phyloP scores from a whole-genome alignment of 1,140 invertebrate species.

The Notospermus geniculatus region DNA sequence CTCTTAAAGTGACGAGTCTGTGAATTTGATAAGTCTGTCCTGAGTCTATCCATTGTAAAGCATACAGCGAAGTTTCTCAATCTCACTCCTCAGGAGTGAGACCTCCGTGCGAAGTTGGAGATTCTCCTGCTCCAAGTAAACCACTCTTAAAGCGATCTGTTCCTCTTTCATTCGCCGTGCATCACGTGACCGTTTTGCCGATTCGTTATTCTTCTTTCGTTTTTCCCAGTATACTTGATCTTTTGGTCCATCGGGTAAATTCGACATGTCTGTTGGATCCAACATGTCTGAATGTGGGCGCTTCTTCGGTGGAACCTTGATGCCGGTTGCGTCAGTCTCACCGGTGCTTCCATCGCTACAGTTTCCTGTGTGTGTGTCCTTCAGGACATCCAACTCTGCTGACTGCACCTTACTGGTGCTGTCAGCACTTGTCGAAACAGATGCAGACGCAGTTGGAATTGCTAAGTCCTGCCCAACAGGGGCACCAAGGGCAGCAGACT shows the following conservation, averaged over 20 bases:
- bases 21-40: too few relatives aligned
- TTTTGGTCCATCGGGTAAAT: conserved; percentile 57
- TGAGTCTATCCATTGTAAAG: conserved; percentile 34
- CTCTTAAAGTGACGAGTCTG: too few relatives aligned
- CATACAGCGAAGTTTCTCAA: conserved; percentile 45
- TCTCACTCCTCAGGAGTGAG: conserved; percentile 41
- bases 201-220: conserved; percentile 56
- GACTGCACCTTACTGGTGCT: too few relatives aligned
- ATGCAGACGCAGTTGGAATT: too few relatives aligned
- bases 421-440: too few relatives aligned
- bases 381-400: too few relatives aligned
- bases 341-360: neutral
- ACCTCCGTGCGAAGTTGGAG: conserved; percentile 50
- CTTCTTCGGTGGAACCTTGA: conserved; percentile 40
- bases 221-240: conserved; percentile 56
- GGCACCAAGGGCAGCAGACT: too few relatives aligned
- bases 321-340: neutral
- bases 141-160: conserved; percentile 72
- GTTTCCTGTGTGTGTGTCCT: too few relatives aligned
- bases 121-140: conserved; percentile 54
- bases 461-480: too few relatives aligned
- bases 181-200: conserved; percentile 55
- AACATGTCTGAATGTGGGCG: conserved; percentile 50
- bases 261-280: too few relatives aligned
- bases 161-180: conserved; percentile 51